Percentiles rank a stretch among this genome's conserved stretches.
Conservation (phyloP, 2,113 vertebrate genomes). For the Neogobius melanostomus region DNA sequence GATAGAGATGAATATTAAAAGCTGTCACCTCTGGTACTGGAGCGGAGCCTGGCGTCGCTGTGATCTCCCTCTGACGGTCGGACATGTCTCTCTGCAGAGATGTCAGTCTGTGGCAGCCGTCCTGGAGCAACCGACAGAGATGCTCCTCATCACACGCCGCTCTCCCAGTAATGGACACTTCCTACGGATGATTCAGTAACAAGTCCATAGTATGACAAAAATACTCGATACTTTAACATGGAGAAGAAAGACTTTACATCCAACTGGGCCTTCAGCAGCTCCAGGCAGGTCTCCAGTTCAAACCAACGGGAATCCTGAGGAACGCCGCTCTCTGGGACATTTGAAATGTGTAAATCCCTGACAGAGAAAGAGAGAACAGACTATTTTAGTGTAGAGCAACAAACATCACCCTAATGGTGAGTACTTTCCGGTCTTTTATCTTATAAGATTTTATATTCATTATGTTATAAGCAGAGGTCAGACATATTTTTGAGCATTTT, state of each 20-base stretch:
- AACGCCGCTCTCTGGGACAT: not conserved
- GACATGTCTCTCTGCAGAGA: conserved; percentile 42
- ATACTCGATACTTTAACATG: not conserved
- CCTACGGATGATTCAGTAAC: conserved; percentile 38
- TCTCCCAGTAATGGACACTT: conserved; percentile 31
- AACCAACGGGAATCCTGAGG: conserved; percentile 24
- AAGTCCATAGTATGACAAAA: conserved; percentile 7
- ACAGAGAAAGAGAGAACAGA: too few relatives aligned
- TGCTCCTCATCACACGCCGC: conserved; percentile 34
- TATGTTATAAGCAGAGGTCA: too few relatives aligned
- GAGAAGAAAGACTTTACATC: conserved; percentile 23
- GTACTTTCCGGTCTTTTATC: too few relatives aligned
- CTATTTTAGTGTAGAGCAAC: too few relatives aligned
- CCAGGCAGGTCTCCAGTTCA: conserved; percentile 24
- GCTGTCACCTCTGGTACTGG: conserved; percentile 36
- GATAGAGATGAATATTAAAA: not conserved
- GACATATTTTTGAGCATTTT: too few relatives aligned
- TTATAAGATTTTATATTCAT: too few relatives aligned
- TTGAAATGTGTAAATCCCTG: too few relatives aligned
- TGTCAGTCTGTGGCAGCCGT: conserved; percentile 41
- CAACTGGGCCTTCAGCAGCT: conserved; percentile 32
- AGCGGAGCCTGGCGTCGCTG: conserved; percentile 11
- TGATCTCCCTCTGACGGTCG: conserved; percentile 9
- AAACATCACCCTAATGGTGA: too few relatives aligned
- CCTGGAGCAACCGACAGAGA: conserved; percentile 36